Evolutionary conservation across 2,113 vertebrate genomes (phyloP), one percentile per base, ranked within the genome.

Genomic region (Seriola aureovittata): DNA sequence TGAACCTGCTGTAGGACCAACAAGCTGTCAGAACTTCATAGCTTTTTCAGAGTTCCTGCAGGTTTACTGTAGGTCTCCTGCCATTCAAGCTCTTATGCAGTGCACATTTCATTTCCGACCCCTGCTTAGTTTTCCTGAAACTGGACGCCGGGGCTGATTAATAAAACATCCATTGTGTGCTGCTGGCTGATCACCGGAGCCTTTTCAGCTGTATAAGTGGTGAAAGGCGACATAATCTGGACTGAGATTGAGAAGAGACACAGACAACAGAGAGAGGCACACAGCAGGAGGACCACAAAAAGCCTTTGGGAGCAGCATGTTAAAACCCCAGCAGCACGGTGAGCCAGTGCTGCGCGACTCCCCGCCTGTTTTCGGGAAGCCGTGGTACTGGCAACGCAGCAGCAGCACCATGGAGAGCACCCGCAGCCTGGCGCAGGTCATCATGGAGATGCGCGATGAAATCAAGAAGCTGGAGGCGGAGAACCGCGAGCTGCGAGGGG

Each of bases 391-490:
- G 93, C 92, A 93, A 44, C 85, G 90, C 78, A 89, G 67, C 85
- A 84, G 58, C 71, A 65, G 86, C 71, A 75, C 80, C 62, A 98
- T 97, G 97, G 97, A 97, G 71, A 93, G 93, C 19, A 95, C 94
- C 36, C 11, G 57, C 1, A 93, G 95, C 73, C 95, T 98, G 21
- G 85, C 96, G n/a, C 93, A 92, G 78, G 82, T 97, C 65, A 95
- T 99, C 92, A 93, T 91, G 80, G 96, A 97, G 90, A 96, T 99
- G 97, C 93, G 52, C 1, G 94, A 94, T 4, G 96, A 97, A 6
- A 98, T 99, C 89, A 92, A 94, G 82, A 95, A 93, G 82, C 89
- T 98, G 85, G 95, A 98, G 90, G 93, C 85, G 11, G 97, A 99
- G 71, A 99, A 99, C 88, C 91, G 81, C 25, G 94, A 91, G 3